Evolutionary conservation across 2,113 vertebrate genomes (phyloP), one percentile per base, ranked within the genome.

Genomic region (Colinus virginianus): DNA sequence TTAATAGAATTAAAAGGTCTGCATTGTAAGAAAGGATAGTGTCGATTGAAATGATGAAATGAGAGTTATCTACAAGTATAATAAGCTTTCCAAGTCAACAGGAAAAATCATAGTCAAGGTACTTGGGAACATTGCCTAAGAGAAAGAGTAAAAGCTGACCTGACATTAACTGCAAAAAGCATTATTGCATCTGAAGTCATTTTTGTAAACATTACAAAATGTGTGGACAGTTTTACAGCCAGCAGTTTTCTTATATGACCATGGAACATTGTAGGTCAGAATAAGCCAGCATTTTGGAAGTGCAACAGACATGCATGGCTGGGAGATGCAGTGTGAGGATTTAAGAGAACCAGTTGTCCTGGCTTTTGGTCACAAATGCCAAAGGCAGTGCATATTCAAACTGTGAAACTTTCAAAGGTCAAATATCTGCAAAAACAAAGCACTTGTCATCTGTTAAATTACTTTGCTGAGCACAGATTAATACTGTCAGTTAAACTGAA

Each of bases 391-490:
- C 16, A 9, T n/a, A 91, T 91, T 76, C 70, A 72, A 45, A 61
- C 55, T 59, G 74, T 77, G 51, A 90, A 91, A 80, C 55, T 90
- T 90, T 58, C 34, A 90, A 94, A 96, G 84, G 80, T 94, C 78
- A 95, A 75, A 51, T 78, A 89, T 32, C 58, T 96, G 62, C 38
- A 87, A 22, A 84, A 16, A 3, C 40, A 78, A 75, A 90, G 53
- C 48, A 72, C 9, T 30, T 94, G 38, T 87, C 70, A 40, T 34
- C 92, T 83, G 93, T 86, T 90, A 58, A 89, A 88, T 94, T 89
- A 76, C 84, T 88, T 78, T 32, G 56, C 26, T 63, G 61, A 95
- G 53, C 87, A 38, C 43, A 83, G 89, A 71, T 88, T 84, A 95
- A 84, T 25, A 20, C 26, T 91, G n/a, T 74, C 79, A 86, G 43